Conservation (phyloP, 2,888 invertebrate species). For the Cephus nigrinus region DNA sequence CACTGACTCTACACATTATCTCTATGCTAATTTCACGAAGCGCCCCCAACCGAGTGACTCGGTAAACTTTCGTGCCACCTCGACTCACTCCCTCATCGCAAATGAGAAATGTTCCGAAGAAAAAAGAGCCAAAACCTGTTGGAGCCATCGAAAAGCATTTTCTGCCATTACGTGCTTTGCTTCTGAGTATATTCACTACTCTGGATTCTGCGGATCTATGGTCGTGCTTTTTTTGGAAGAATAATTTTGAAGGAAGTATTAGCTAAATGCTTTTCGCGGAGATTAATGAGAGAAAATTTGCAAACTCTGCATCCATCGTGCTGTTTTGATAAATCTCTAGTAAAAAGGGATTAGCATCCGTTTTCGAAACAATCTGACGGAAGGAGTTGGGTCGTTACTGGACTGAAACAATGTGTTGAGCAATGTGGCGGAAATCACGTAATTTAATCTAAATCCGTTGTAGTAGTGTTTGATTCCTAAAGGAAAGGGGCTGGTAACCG, state of each 20-base stretch:
- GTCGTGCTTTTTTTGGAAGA: background rate
- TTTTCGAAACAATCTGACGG: background rate
- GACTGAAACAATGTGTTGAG: background rate
- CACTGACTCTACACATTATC: conserved; percentile 49
- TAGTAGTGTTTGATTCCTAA: background rate
- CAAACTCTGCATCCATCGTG: background rate
- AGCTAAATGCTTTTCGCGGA: background rate
- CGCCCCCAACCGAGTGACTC: conserved; percentile 16
- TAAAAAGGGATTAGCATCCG: background rate
- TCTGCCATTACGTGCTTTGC: background rate
- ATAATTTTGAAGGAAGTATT: background rate
- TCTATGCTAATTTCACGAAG: conserved; percentile 58
- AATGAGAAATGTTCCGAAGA: background rate
- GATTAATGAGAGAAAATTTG: background rate
- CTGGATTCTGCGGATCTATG: background rate
- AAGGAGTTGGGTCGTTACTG: background rate
- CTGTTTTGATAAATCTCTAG: background rate
- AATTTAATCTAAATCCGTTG: background rate
- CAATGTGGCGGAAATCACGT: background rate
- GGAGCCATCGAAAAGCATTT: background rate
- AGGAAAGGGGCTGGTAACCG: background rate
- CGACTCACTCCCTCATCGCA: background rate
- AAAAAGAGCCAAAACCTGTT: background rate
- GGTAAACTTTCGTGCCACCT: background rate
- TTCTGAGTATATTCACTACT: background rate